Evolutionary conservation across 2,113 vertebrate species (phyloP).

Genomic region (Prietella phreatophila): DNA sequence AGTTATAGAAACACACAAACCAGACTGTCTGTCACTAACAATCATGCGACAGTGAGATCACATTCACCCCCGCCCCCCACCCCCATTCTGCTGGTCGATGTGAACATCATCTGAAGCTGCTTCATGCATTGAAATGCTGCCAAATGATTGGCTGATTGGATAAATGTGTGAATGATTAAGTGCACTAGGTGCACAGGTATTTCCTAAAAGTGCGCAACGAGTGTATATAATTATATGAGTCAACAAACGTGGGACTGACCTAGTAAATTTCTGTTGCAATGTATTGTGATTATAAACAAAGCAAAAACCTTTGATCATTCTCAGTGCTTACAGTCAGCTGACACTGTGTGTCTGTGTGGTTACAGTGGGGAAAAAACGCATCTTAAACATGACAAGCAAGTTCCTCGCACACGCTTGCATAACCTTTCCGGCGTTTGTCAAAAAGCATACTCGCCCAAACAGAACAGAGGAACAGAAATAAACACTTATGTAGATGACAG

Average conservation of each 20-base stretch:
- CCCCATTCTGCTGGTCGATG: not conserved
- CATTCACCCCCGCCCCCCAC: accelerated
- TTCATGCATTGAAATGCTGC: not conserved
- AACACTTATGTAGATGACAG: not conserved
- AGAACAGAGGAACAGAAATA: not conserved
- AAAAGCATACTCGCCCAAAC: not conserved
- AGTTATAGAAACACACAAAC: not conserved
- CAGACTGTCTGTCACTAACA: not conserved
- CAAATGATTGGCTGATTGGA: not conserved
- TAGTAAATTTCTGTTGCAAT: not conserved
- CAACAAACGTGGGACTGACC: not conserved
- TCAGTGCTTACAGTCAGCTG: not conserved
- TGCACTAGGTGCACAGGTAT: too few relatives aligned
- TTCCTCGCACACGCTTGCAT: slow-evolving; percentile 11
- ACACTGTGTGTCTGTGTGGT: not conserved
- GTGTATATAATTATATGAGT: not conserved
- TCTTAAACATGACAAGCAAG: not conserved
- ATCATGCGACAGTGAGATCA: not conserved
- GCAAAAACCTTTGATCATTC: not conserved
- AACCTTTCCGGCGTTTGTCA: not conserved
- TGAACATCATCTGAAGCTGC: not conserved
- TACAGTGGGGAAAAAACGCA: slow-evolving; percentile 1
- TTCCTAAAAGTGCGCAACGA: not conserved
- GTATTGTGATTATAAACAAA: not conserved
- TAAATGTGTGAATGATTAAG: not conserved